Base-by-base conservation (phyloP, 1,140 invertebrate genomes). In the Samia ricini region DNA sequence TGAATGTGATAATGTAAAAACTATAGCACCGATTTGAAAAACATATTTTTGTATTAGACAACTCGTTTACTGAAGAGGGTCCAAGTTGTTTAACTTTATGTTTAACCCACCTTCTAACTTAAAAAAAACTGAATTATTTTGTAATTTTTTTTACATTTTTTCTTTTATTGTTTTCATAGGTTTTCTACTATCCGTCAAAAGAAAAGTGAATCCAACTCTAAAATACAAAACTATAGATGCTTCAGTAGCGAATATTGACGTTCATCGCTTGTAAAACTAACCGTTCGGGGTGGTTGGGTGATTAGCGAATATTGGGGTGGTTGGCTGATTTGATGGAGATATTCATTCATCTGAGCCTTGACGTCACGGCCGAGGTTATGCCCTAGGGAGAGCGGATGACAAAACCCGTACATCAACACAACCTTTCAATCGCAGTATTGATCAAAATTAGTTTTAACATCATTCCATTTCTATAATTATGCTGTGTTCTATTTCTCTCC, bases 321-420 rank as follows among this genome's bases (percentile, higher is more conserved):
- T 48, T 12, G 21, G 12, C 15, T 42, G 51, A 24, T 52, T 54
- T 58, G 59, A 68, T 71, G 79, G 69, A 68, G 71, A 67, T 81
- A 78, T 79, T 85, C 85, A 82, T 85, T 85, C 86, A 85, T 85
- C 81, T 77, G 79, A 64, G 52, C 54, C 64, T 63, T 85, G 82
- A 85, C 84, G 85, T 88, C 78, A 84, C 71, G 68, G 56, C 22
- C 71, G 74, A 77, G 86, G 82, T 84, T 81, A 64, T 81, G 82
- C 76, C 83, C 85, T 84, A 81, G 71, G 67, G 61, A 76, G 63
- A 76, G 76, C 71, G 67, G 71, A 72, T 63, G 60, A 70, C 63
- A 64, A 79, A 82, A 81, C 66, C 59, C 65, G 66, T 70, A 69
- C 69, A 74, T 71, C 60, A 71, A 68, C 69, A 70, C 52, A 22